Conservation (phyloP, 2,888 invertebrate genomes). For the Eupithecia centaureata region DNA sequence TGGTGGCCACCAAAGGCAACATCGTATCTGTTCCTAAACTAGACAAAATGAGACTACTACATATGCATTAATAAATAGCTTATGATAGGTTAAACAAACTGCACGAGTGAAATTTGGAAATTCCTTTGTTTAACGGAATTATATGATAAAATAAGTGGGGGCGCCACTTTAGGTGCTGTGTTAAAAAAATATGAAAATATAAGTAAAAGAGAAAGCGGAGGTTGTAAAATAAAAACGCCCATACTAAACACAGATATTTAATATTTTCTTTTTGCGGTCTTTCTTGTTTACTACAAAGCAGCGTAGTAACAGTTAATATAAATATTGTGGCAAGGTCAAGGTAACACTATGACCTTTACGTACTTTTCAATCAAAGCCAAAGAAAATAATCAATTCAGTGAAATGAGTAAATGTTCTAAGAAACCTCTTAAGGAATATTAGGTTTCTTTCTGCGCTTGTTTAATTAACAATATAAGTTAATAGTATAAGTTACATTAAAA, state of each 20-base stretch:
- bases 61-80: too few species aligned
- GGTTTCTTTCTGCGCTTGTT: neutral
- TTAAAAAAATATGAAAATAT: neutral
- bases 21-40: too few species aligned
- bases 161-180: too few species aligned
- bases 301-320: neutral
- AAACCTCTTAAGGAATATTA: neutral
- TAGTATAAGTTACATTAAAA: neutral
- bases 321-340: slow-evolving; percentile 1
- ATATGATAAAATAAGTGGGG: too few species aligned
- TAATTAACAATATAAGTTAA: too few species aligned
- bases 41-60: too few species aligned
- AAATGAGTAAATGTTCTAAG: neutral
- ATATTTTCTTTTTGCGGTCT: neutral
- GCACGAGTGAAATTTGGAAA: too few species aligned
- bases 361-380: neutral
- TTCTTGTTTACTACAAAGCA: neutral
- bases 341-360: neutral
- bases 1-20: too few species aligned
- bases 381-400: neutral
- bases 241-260: neutral
- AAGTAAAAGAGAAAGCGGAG: neutral
- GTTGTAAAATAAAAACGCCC: neutral
- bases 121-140: too few species aligned
- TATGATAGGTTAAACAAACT: too few species aligned